These are phyloP conservation scores for Scylla paramamosain DNA, from an alignment of 1,140 invertebrate genomes.

Conservation along the genomic window DNA sequence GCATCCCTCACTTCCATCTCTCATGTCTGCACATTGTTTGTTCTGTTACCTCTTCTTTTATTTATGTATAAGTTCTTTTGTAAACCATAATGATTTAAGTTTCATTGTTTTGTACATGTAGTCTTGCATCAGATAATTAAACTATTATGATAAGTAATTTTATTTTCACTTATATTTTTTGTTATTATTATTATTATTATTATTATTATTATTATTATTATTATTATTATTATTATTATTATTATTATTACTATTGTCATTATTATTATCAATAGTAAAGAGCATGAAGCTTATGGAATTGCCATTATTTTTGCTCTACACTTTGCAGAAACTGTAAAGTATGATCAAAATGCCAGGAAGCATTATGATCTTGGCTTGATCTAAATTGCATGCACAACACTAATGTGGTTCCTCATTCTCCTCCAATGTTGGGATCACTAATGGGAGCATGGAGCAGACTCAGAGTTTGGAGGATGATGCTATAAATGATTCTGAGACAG, in stretches of 20 bases:
- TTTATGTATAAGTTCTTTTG: not conserved
- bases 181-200: constrained; percentile 6
- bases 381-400: too few species aligned
- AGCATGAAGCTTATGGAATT: not conserved
- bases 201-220: constrained; percentile 1
- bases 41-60: not conserved
- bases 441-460: not conserved
- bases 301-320: too few species aligned
- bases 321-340: too few species aligned
- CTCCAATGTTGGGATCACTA: not conserved
- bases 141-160: not conserved
- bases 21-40: too few species aligned
- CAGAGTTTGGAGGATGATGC: not conserved
- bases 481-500: not conserved
- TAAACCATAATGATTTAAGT: not conserved
- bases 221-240: constrained; percentile 2
- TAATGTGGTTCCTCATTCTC: not conserved
- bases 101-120: not conserved
- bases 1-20: not conserved
- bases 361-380: too few species aligned
- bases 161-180: not conserved
- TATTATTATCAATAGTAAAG: not conserved
- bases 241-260: not conserved
- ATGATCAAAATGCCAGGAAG: too few species aligned
- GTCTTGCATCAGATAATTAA: not conserved